Evolutionary conservation across 2,888 invertebrate species (phyloP).

Genomic region (Lamproptera curius): DNA sequence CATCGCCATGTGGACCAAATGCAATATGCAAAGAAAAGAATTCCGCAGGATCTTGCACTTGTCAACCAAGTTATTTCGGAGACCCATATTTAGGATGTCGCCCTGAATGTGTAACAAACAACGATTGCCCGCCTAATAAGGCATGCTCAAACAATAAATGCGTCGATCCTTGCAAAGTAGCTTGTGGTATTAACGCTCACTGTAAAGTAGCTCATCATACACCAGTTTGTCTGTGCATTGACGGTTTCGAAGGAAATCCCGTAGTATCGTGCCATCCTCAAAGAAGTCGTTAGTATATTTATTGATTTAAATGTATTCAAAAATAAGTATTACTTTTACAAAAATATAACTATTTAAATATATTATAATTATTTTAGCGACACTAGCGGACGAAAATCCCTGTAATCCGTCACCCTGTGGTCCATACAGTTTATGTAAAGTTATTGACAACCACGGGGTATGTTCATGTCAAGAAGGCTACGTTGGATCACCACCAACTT

Average conservation of each 20-base stretch:
- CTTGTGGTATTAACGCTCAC: conserved; percentile 88
- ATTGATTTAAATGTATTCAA: background rate
- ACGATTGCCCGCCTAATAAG: conserved; percentile 85
- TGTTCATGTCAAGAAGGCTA: conserved; percentile 88
- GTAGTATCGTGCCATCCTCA: conserved; percentile 74
- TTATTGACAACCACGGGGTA: conserved; percentile 84
- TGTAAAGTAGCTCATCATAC: conserved; percentile 90
- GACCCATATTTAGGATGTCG: conserved; percentile 92
- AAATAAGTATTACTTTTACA: background rate
- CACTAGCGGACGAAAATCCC: conserved; percentile 76
- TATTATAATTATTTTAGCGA: conserved; percentile 46
- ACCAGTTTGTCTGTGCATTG: conserved; percentile 87
- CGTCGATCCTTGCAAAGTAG: conserved; percentile 88
- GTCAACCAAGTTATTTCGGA: conserved; percentile 89
- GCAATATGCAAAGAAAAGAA: conserved; percentile 89
- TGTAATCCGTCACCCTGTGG: conserved; percentile 88
- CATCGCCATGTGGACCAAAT: conserved; percentile 92
- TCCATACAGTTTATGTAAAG: conserved; percentile 86
- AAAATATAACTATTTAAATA: background rate
- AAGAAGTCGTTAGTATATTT: conserved; percentile 55
- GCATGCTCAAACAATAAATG: conserved; percentile 93
- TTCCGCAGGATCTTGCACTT: conserved; percentile 90
- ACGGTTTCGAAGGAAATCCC: conserved; percentile 89
- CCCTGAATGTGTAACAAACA: conserved; percentile 90
- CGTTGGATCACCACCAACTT: conserved; percentile 86